Evolutionary conservation across 2,888 invertebrate genomes (phyloP), one percentile per base, ranked within the genome.

Genomic region (Leptinotarsa rubiginosa): DNA sequence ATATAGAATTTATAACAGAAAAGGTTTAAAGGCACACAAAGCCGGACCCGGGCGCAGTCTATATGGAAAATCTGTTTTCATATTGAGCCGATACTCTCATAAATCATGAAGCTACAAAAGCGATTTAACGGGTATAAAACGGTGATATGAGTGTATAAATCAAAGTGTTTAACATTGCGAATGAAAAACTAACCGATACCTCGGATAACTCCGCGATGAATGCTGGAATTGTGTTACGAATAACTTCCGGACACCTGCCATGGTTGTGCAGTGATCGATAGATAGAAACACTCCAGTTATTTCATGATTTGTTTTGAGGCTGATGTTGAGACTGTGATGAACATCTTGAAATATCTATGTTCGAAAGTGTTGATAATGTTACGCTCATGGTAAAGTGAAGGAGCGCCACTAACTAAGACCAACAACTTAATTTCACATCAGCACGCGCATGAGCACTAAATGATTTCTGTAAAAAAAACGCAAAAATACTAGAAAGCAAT

Each of bases 111-210:
- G 80, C 78, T 80, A 82, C 83, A 83, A 85, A 84, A 82, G 84
- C 84, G 82, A 84, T 85, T 84, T 84, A 85, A 83, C 83, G 81
- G 81, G 79, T 77, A 82, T 83, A 82, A 84, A 84, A 83, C 81
- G 81, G 78, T 75, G 80, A 83, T 83, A 81, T 79, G 79, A 80
- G 79, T 80, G 75, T 79, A 81, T 86, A 85, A 85, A 85, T 86
- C 86, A 86, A 83, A 81, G 84, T 82, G 84, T 84, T 85, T 83
- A 86, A 84, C 81, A 82, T 83, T 83, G 77, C 82, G 79, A 83
- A 84, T 83, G 84, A 84, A 84, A 85, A 85, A 85, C 84, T 59
- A 56, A 69, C 69, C 69, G 56, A 69, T 56, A 52, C 56, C 3
- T 69, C 69, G 47, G 59, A 69, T 69, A 56, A 69, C 69, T 69